A percentile compares a stretch with the other conserved stretches of the same genome.
Conservation (phyloP, 2,797 vertebrate species). For the Garrulus glandarius region DNA sequence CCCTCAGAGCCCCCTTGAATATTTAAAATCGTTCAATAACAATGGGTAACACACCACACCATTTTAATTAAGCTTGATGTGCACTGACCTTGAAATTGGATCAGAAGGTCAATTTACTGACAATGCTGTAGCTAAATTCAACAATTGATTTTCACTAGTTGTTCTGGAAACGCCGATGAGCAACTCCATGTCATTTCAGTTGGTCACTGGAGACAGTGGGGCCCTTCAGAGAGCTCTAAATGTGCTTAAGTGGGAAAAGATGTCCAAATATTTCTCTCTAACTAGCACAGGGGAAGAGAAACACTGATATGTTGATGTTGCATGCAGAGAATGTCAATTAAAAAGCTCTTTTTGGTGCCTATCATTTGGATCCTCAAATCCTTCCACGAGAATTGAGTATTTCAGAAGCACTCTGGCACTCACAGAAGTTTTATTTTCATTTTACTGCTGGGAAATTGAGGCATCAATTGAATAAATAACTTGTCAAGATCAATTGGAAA, state of each 20-base stretch:
- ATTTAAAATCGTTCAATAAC: neutral
- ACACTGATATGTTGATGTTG: neutral
- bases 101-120: conserved; percentile 23
- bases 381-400: neutral
- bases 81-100: conserved; percentile 43
- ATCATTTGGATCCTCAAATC: neutral
- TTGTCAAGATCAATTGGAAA: neutral
- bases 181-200: neutral
- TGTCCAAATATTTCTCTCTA: neutral
- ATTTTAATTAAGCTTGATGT: conserved; percentile 43
- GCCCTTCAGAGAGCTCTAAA: neutral
- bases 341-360: neutral
- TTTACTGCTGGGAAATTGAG: neutral
- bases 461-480: neutral
- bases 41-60: neutral
- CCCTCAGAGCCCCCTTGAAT: neutral
- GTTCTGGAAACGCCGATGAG: neutral
- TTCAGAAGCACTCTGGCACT: neutral
- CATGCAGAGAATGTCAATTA: neutral
- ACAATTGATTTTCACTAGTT: conserved; percentile 24
- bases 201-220: neutral
- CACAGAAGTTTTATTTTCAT: neutral
- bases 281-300: neutral
- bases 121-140: neutral
- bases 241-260: neutral